Percentiles rank a stretch among this genome's conserved stretches.
Conservation (phyloP, 2,113 vertebrate genomes). For the Engraulis encrasicolus region DNA sequence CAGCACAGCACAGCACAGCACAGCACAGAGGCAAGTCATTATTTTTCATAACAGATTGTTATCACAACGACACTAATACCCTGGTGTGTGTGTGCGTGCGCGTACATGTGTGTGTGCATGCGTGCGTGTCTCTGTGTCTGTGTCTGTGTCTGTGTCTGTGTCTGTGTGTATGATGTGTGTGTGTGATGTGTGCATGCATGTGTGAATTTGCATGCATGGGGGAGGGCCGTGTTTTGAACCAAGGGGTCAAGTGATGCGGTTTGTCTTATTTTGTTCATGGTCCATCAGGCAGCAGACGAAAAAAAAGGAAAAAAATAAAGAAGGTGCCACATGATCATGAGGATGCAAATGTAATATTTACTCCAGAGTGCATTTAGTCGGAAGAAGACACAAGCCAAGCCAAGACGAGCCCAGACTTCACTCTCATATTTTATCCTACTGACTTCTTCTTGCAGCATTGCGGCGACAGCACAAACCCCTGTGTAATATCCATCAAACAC, state of each 20-base stretch:
- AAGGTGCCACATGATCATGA: not conserved
- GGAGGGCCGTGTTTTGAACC: not conserved
- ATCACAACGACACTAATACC: constrained; percentile 58
- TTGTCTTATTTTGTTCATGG: constrained; percentile 17
- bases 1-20: too few species aligned
- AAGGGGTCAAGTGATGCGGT: constrained; percentile 19
- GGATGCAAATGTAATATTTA: not conserved
- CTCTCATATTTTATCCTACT: not conserved
- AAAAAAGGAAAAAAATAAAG: too few species aligned
- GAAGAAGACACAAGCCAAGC: too few species aligned
- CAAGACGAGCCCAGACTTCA: not conserved
- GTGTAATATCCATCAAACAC: not conserved
- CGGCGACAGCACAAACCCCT: not conserved
- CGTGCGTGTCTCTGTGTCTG: too few species aligned
- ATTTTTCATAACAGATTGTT: constrained; percentile 56
- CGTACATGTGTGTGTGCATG: not conserved
- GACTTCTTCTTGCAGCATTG: not conserved
- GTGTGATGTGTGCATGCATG: not conserved
- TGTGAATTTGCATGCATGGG: not conserved
- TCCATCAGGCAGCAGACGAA: not conserved
- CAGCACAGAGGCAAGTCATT: constrained; percentile 61
- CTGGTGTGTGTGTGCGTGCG: constrained; percentile 4
- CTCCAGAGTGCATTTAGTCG: not conserved
- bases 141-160: not conserved
- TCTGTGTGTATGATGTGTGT: not conserved